phyloP scores from a whole-genome alignment of 2,888 invertebrate genomes.

The Mythimna ferrago region DNA sequence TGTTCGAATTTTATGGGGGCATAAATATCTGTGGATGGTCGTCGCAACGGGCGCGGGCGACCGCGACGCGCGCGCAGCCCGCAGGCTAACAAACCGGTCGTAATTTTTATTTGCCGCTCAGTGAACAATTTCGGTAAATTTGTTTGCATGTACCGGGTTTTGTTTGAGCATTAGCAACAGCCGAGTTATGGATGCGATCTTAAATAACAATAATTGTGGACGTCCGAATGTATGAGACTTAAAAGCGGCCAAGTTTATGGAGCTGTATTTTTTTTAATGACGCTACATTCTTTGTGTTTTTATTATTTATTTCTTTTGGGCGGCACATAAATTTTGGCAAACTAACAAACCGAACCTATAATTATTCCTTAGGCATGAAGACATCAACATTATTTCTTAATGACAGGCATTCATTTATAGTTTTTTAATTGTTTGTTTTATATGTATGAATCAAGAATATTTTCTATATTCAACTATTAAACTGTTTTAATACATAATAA shows the following conservation, averaged over 20 bases:
- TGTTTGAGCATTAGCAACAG: slow-evolving; percentile 83
- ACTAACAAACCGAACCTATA: slow-evolving; percentile 58
- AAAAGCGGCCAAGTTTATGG: slow-evolving; percentile 60
- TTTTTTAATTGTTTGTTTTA: slow-evolving; percentile 37
- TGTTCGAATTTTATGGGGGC: slow-evolving; percentile 86
- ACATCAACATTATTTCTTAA: slow-evolving; percentile 42
- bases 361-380: slow-evolving; percentile 57
- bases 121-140: slow-evolving; percentile 88
- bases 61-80: slow-evolving; percentile 69
- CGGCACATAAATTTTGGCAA: slow-evolving; percentile 54
- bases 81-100: slow-evolving; percentile 79
- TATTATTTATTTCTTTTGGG: slow-evolving; percentile 63
- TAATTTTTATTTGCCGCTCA: slow-evolving; percentile 83
- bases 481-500: background rate
- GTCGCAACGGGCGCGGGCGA: slow-evolving; percentile 64
- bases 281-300: slow-evolving; percentile 64
- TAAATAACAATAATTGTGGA: slow-evolving; percentile 82
- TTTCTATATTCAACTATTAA: background rate
- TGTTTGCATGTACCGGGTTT: slow-evolving; percentile 86
- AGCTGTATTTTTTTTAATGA: slow-evolving; percentile 64
- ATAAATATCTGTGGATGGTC: slow-evolving; percentile 83
- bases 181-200: slow-evolving; percentile 81
- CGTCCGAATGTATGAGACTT: slow-evolving; percentile 65
- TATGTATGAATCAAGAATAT: background rate
- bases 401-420: slow-evolving; percentile 40